Percentiles rank a stretch among this genome's conserved stretches.
phyloP scores from a whole-genome alignment of 2,888 invertebrate species.

The Buathra laborator region DNA sequence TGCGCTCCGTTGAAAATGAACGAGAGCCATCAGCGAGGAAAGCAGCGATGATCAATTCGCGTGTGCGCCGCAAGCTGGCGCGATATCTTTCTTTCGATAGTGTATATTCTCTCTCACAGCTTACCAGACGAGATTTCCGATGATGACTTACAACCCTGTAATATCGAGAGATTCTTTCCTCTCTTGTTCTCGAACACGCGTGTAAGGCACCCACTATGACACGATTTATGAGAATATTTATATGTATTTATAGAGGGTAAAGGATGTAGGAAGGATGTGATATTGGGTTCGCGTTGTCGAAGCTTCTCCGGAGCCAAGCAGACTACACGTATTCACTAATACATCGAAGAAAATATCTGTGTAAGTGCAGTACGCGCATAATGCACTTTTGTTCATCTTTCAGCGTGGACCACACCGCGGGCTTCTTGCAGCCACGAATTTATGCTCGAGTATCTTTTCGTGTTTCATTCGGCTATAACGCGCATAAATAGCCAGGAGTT shows the following conservation, averaged over 20 bases:
- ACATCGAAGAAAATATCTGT: not conserved
- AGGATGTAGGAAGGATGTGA: slow-evolving; percentile 49
- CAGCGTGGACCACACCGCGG: slow-evolving; percentile 61
- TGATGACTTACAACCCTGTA: slow-evolving; percentile 67
- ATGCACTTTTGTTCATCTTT: slow-evolving; percentile 52
- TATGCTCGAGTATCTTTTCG: slow-evolving; percentile 54
- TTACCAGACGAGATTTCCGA: slow-evolving; percentile 41
- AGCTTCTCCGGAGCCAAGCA: slow-evolving; percentile 65
- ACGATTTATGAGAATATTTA: slow-evolving; percentile 81
- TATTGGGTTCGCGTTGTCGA: slow-evolving; percentile 49
- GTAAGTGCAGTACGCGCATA: slow-evolving; percentile 31
- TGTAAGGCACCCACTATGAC: slow-evolving; percentile 74
- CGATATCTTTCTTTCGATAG: slow-evolving; percentile 41
- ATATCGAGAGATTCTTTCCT: slow-evolving; percentile 47
- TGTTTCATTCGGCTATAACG: slow-evolving; percentile 58
- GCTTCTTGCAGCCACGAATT: slow-evolving; percentile 57
- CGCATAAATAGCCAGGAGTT: slow-evolving; percentile 58
- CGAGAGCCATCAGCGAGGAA: slow-evolving; percentile 48
- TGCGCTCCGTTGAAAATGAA: slow-evolving; percentile 42
- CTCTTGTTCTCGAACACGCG: slow-evolving; percentile 64
- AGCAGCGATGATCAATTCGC: slow-evolving; percentile 53
- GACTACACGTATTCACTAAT: slow-evolving; percentile 18
- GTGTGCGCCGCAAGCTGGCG: slow-evolving; percentile 41
- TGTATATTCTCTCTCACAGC: slow-evolving; percentile 31
- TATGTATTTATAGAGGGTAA: slow-evolving; percentile 77